A percentile compares a stretch with the other conserved stretches of the same genome.
phyloP scores from a whole-genome alignment of 2,888 invertebrate genomes.

The Trichogramma evanescens region DNA sequence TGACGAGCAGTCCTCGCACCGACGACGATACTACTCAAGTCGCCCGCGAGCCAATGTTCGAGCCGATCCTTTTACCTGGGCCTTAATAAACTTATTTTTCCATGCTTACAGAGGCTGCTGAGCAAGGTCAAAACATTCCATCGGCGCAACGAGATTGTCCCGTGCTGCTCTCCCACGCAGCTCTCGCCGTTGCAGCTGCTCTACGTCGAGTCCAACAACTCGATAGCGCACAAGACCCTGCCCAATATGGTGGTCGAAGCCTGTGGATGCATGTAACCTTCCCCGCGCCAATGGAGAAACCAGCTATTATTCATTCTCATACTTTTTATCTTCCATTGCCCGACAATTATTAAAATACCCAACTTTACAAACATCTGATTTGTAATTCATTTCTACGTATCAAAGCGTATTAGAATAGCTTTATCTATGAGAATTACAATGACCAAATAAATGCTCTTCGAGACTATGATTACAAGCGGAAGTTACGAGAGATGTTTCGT shows the following conservation, averaged over 20 bases:
- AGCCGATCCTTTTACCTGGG: not conserved
- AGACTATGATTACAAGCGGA: no score
- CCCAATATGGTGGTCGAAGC: slow-evolving; percentile 89
- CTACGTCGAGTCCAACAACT: slow-evolving; percentile 72
- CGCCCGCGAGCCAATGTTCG: not conserved
- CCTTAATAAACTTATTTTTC: slow-evolving; percentile 5
- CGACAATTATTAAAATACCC: no score
- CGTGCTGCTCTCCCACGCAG: slow-evolving; percentile 81
- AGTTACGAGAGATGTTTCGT: no score
- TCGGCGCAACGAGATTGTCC: slow-evolving; percentile 58
- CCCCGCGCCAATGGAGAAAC: no score
- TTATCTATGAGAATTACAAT: no score
- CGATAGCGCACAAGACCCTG: slow-evolving; percentile 69
- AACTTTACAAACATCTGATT: no score
- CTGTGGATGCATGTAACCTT: slow-evolving; percentile 72
- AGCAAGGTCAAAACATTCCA: slow-evolving; percentile 53
- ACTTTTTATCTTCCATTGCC: no score
- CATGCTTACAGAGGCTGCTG: slow-evolving; percentile 58
- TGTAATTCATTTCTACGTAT: no score
- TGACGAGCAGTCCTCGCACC: not conserved
- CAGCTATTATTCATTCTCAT: no score
- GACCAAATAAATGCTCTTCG: no score
- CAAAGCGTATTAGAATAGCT: no score
- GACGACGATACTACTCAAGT: not conserved
- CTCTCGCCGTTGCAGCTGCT: slow-evolving; percentile 73